phyloP scores from a whole-genome alignment of 2,113 vertebrate species.

The Syngnathus typhle region DNA sequence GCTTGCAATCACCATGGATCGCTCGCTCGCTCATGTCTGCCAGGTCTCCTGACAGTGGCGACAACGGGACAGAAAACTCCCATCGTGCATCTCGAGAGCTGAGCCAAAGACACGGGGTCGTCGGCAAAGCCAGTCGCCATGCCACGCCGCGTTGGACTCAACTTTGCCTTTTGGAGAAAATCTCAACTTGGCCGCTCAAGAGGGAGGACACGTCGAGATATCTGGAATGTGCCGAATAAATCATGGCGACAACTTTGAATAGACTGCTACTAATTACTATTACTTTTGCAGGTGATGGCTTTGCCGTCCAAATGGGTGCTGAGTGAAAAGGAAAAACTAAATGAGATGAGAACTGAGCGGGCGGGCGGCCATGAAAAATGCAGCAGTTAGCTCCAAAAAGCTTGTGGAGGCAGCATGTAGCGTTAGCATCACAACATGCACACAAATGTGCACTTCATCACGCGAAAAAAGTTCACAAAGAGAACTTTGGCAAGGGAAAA shows the following conservation, averaged over 20 bases:
- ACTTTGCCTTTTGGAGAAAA: not conserved
- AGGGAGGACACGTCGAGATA: not conserved
- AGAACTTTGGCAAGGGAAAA: slow-evolving; percentile 20
- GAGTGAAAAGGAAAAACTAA: not conserved
- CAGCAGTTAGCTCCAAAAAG: slow-evolving; percentile 16
- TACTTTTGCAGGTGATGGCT: not conserved
- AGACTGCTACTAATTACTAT: not conserved
- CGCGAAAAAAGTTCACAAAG: not conserved
- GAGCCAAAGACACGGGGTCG: slow-evolving; percentile 29
- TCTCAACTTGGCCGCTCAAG: not conserved
- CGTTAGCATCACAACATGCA: slow-evolving; percentile 27
- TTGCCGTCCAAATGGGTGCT: not conserved
- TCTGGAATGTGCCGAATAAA: not conserved
- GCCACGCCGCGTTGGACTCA: not conserved
- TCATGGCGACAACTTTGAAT: not conserved
- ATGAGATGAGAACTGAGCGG: slow-evolving; percentile 26
- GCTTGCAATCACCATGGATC: not conserved
- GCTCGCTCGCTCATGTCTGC: slow-evolving; percentile 22
- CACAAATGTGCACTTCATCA: slow-evolving; percentile 8
- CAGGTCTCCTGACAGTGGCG: slow-evolving; percentile 90
- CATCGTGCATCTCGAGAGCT: slow-evolving; percentile 56
- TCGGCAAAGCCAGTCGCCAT: not conserved
- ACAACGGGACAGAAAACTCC: slow-evolving; percentile 51
- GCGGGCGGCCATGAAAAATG: slow-evolving; percentile 30
- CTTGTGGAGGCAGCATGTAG: slow-evolving; percentile 9